phyloP scores from a whole-genome alignment of 1,140 invertebrate species.

The Aphis craccivora region DNA sequence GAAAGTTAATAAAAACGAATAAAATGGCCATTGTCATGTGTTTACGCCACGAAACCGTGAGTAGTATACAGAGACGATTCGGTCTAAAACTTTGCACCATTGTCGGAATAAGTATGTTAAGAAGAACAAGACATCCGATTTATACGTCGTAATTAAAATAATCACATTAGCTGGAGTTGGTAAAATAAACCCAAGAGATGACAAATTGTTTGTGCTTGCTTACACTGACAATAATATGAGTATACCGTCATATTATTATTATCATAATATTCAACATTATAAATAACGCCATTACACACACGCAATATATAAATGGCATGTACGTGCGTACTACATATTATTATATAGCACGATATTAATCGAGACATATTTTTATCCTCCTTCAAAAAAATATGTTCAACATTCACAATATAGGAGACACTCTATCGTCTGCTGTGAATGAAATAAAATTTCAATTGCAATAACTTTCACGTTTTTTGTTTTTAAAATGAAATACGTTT shows the following conservation, averaged over 20 bases:
- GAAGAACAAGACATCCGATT: neutral
- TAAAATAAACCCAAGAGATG: neutral
- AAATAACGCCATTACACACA: neutral
- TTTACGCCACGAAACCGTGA: neutral
- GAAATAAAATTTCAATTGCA: neutral
- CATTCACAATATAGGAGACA: neutral
- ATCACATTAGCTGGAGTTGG: neutral
- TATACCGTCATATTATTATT: neutral
- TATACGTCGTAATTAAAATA: neutral
- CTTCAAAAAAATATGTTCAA: conserved; percentile 7
- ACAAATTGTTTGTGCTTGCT: neutral
- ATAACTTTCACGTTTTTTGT: neutral
- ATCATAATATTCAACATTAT: conserved; percentile 22
- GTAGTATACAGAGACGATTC: neutral
- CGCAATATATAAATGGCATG: neutral
- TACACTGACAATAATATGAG: neutral
- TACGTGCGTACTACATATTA: neutral
- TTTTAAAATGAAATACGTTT: conserved; percentile 2
- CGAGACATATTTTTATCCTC: neutral
- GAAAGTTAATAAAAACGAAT: neutral
- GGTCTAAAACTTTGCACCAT: neutral
- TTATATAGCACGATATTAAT: neutral
- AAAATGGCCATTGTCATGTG: neutral
- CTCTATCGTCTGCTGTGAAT: neutral
- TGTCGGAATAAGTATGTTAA: neutral